Evolutionary conservation across 2,797 vertebrate species (phyloP).

Genomic region (Phataginus tetradactyla): DNA sequence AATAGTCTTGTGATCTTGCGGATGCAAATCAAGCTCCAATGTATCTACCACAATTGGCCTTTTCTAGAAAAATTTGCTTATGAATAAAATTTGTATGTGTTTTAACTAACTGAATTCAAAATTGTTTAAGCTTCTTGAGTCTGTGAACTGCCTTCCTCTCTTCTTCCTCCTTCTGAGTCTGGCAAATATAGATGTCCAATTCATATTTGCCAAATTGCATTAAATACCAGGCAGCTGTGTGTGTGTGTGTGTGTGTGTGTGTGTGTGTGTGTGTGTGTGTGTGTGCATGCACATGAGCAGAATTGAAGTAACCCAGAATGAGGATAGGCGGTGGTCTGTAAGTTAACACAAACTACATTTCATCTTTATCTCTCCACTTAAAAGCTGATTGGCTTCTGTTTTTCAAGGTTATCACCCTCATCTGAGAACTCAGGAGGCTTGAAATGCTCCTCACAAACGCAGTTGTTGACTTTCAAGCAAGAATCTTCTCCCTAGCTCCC

Average conservation of each 20-base stretch:
- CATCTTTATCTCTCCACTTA: constrained; percentile 60
- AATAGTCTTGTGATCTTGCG: background rate
- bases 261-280: background rate
- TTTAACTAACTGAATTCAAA: constrained; percentile 16
- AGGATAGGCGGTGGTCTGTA: background rate
- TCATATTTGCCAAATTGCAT: background rate
- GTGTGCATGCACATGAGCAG: no score
- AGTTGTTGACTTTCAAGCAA: constrained; percentile 45
- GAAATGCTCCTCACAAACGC: background rate
- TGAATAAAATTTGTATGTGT: background rate
- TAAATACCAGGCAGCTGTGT: background rate
- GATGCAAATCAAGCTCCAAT: background rate
- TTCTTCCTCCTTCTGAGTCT: background rate
- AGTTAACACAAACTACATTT: constrained; percentile 66
- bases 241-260: background rate
- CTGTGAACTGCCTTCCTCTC: background rate
- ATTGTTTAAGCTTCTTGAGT: background rate
- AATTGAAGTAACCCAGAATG: background rate
- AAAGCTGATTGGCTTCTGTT: constrained; percentile 56
- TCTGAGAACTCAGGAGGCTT: constrained; percentile 52
- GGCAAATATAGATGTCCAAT: background rate
- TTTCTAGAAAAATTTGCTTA: background rate
- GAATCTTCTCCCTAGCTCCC: background rate
- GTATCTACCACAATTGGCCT: background rate
- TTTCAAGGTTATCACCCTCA: constrained; percentile 65